phyloP scores from a whole-genome alignment of 1,140 invertebrate species.

The Ceratina calcarata region DNA sequence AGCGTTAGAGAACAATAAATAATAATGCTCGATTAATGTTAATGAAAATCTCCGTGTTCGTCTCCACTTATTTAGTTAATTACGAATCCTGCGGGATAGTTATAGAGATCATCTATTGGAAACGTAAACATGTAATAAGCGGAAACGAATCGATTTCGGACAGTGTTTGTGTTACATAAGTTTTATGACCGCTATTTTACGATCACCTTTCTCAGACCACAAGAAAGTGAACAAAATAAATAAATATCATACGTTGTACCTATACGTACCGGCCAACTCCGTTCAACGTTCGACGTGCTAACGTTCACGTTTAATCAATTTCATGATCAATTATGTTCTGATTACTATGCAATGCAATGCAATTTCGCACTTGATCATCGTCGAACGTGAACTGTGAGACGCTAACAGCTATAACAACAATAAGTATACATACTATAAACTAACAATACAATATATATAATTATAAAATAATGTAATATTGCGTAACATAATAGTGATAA shows the following conservation, averaged over 20 bases:
- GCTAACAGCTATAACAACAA: conserved; percentile 56
- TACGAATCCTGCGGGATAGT: conserved; percentile 3
- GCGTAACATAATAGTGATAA: conserved; percentile 13
- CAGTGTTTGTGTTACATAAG: conserved; percentile 58
- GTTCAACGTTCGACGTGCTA: conserved; percentile 22
- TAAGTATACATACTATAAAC: conserved; percentile 51
- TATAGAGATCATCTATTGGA: conserved; percentile 38
- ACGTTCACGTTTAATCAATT: no score
- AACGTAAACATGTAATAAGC: conserved; percentile 12
- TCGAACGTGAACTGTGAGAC: neutral
- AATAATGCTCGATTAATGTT: conserved; percentile 23
- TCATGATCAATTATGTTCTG: no score
- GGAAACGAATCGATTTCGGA: neutral
- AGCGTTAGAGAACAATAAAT: conserved; percentile 17
- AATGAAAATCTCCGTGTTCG: conserved; percentile 4
- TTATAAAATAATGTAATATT: conserved; percentile 40
- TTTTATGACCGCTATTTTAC: conserved; percentile 59
- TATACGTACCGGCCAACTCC: conserved; percentile 42
- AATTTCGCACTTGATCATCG: neutral
- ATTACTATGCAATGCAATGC: no score
- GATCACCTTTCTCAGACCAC: conserved; percentile 67
- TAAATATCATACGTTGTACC: conserved; percentile 75
- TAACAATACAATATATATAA: conserved; percentile 22
- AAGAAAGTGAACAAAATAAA: conserved; percentile 76
- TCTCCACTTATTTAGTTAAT: neutral